Evolutionary conservation across 2,888 invertebrate genomes (phyloP), one percentile per base, ranked within the genome.

Genomic region (Drosophila paramelanica): DNA sequence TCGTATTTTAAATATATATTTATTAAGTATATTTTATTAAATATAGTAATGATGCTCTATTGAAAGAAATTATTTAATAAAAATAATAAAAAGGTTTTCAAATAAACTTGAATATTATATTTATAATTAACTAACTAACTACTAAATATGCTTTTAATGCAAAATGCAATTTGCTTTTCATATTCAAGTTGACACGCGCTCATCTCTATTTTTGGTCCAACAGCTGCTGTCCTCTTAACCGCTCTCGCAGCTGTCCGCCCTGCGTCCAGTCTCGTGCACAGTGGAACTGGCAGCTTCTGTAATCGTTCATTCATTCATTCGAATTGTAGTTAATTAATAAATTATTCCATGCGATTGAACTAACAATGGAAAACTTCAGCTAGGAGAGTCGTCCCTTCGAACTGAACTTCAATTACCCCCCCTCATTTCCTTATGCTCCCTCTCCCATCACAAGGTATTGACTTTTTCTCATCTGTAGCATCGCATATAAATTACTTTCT

Each of bases 321-420:
- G 78, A 88, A 88, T 88, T 81, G 85, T 84, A 85, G 87, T 88
- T 85, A 85, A 85, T 85, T 85, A 85, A 85, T 85, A 85, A 85
- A 85, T 88, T 85, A 88, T 87, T 85, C 87, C 89, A 73, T 84
- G 70, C 85, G 81, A 85, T 85, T 85, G 87, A 88, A 78, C 89
- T 74, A 88, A 79, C 87, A 84, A 83, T 86, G 72, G 61, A 68
- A 77, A 85, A 79, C 79, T 85, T 79, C 60, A 31, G 50, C 73
- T 49, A 27, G 39, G 43, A 64, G 75, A 55, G 60, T 76, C 39
- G 60, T 45, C 55, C 27, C 46, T 17, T 42, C 46, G 53, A 46
- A 56, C 60, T 46, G 73, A 66, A 47, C 82, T 68, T 62, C 73
- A 86, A 81, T 86, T 86, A 77, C 57, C 53, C 55, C 33, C 49